Conservation (phyloP, 2,113 vertebrate genomes). For the Caranx melampygus region DNA sequence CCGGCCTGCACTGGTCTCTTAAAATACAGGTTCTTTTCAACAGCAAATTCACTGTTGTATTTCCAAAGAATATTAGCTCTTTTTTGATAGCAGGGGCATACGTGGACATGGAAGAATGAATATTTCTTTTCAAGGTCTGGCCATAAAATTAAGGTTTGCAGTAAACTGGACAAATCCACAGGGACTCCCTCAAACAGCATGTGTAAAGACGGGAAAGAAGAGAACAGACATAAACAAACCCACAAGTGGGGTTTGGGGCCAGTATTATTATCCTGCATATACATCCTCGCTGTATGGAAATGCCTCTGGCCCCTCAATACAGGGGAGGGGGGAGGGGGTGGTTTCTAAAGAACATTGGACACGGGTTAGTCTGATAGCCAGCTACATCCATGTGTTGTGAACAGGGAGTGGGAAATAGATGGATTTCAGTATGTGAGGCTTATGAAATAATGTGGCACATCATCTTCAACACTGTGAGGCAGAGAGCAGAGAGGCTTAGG, state of each 20-base stretch:
- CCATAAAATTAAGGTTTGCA: slow-evolving; percentile 85
- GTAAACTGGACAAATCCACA: slow-evolving; percentile 87
- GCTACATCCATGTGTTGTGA: slow-evolving; percentile 41
- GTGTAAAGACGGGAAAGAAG: slow-evolving; percentile 89
- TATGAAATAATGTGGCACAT: slow-evolving; percentile 39
- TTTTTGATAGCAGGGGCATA: not conserved
- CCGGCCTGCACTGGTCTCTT: slow-evolving; percentile 14
- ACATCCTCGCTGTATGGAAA: slow-evolving; percentile 84
- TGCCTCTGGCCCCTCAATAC: slow-evolving; percentile 40
- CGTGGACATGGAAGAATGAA: slow-evolving; percentile 59
- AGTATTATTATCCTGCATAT: slow-evolving; percentile 89
- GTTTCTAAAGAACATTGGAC: slow-evolving; percentile 61
- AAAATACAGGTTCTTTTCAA: slow-evolving; percentile 27
- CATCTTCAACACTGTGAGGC: slow-evolving; percentile 16
- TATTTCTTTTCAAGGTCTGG: slow-evolving; percentile 66
- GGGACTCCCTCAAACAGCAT: slow-evolving; percentile 92
- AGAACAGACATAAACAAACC: slow-evolving; percentile 91
- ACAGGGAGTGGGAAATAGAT: slow-evolving; percentile 27
- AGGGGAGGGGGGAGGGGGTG: slow-evolving; percentile 15
- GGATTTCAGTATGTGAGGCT: slow-evolving; percentile 37
- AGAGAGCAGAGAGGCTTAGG: not conserved
- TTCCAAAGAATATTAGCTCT: not conserved
- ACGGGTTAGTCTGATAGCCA: slow-evolving; percentile 37
- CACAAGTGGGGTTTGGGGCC: slow-evolving; percentile 86
- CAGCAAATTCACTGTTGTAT: slow-evolving; percentile 49